Evolutionary conservation across 2,888 invertebrate genomes (phyloP).

Genomic region (Dryomyza anilis): DNA sequence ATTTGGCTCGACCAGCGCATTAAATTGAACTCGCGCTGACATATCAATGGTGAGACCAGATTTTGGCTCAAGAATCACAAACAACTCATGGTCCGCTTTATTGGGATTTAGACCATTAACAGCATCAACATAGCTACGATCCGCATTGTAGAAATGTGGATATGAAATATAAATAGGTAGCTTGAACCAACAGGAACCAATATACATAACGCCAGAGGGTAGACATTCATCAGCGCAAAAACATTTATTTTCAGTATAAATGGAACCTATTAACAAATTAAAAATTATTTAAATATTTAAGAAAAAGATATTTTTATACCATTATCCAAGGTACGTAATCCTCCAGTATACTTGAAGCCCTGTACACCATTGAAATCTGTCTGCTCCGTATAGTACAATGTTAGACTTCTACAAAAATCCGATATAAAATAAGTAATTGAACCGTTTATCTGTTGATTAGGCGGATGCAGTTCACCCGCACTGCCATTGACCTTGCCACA

Average conservation of each 20-base stretch:
- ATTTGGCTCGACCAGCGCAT: constrained; percentile 71
- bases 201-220: constrained; percentile 75
- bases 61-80: constrained; percentile 74
- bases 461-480: constrained; percentile 78
- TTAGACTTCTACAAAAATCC: constrained; percentile 74
- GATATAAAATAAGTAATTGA: constrained; percentile 70
- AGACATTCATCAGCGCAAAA: constrained; percentile 75
- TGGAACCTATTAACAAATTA: constrained; percentile 53
- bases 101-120: constrained; percentile 74
- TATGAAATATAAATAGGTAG: constrained; percentile 82
- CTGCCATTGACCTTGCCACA: constrained; percentile 72
- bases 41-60: constrained; percentile 79
- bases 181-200: constrained; percentile 77
- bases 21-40: constrained; percentile 77
- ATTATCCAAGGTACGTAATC: constrained; percentile 70
- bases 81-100: constrained; percentile 71
- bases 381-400: constrained; percentile 67
- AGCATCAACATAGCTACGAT: constrained; percentile 67
- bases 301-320: constrained; percentile 56
- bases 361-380: constrained; percentile 65
- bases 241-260: constrained; percentile 68
- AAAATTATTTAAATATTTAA: background rate
- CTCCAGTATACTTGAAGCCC: constrained; percentile 70
- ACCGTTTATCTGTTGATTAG: constrained; percentile 65
- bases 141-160: constrained; percentile 82